phyloP scores from a whole-genome alignment of 2,888 invertebrate genomes.

The Acleris holmiana region DNA sequence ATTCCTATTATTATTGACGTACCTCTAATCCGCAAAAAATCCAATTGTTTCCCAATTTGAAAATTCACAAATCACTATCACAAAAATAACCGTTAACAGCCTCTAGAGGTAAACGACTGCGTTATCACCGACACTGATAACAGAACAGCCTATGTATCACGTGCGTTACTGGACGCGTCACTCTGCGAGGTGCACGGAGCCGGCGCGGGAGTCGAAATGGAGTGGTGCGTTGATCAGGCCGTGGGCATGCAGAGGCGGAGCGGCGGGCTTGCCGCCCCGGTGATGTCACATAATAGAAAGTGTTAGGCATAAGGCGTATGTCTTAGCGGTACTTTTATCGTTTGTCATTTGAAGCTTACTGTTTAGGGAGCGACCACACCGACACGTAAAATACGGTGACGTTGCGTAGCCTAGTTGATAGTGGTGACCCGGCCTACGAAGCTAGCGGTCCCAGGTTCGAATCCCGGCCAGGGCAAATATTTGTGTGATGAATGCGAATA shows the following conservation, averaged over 20 bases:
- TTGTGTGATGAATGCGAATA: too few species aligned
- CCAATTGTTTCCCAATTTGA: constrained; percentile 20
- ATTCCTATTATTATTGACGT: too few species aligned
- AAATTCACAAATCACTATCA: constrained; percentile 25
- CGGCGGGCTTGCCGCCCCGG: constrained; percentile 1
- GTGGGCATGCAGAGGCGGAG: constrained; percentile 17
- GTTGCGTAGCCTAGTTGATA: too few species aligned
- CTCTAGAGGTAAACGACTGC: constrained; percentile 14
- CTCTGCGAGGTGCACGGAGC: constrained; percentile 22
- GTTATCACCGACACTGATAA: constrained; percentile 28
- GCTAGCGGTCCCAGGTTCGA: too few species aligned
- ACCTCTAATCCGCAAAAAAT: constrained; percentile 21
- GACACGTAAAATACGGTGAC: too few species aligned
- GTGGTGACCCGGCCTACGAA: too few species aligned
- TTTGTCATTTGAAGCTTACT: too few species aligned
- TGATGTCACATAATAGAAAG: too few species aligned
- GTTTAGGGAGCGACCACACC: too few species aligned
- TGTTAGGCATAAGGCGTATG: too few species aligned
- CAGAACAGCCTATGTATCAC: constrained; percentile 20
- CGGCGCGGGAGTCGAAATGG: constrained; percentile 25
- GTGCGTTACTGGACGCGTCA: constrained; percentile 26
- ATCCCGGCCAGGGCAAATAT: too few species aligned
- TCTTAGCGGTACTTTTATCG: too few species aligned
- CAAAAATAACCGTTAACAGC: constrained; percentile 11
- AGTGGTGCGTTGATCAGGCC: constrained; percentile 22